Percentiles rank a stretch among this genome's conserved stretches.
phyloP scores from a whole-genome alignment of 2,113 vertebrate genomes.

The Tyto alba region DNA sequence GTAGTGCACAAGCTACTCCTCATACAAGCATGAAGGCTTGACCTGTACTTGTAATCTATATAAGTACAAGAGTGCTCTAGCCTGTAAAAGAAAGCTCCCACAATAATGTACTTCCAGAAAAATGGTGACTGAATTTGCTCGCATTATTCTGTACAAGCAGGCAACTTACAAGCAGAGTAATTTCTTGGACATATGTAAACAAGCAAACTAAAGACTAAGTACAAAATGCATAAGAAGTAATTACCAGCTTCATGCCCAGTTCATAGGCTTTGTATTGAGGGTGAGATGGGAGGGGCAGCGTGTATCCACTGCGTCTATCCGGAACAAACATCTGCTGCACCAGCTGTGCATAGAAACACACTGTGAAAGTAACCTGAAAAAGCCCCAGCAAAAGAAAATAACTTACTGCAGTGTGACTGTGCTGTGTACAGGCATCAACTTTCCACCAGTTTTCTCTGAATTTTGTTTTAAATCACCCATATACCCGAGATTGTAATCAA shows the following conservation, averaged over 20 bases:
- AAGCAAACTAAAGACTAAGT: background rate
- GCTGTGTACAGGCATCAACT: background rate
- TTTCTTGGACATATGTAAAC: background rate
- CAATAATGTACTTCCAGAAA: background rate
- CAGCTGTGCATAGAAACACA: conserved; percentile 92
- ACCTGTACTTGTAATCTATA: background rate
- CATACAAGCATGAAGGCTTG: background rate
- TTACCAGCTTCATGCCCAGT: conserved; percentile 96
- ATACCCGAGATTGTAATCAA: background rate
- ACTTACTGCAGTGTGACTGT: background rate
- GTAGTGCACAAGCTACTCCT: background rate
- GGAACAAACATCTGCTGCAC: conserved; percentile 87
- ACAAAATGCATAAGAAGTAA: background rate
- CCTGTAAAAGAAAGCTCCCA: background rate
- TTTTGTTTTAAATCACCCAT: background rate
- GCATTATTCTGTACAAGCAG: background rate
- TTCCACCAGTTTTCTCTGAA: background rate
- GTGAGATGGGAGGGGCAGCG: conserved; percentile 78
- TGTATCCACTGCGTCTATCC: conserved; percentile 85
- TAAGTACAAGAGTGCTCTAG: background rate
- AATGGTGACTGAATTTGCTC: background rate
- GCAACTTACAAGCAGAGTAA: background rate
- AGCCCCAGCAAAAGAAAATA: background rate
- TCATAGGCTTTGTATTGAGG: conserved; percentile 85
- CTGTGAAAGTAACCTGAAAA: conserved; percentile 89